Evolutionary conservation across 2,797 vertebrate genomes (phyloP).

Genomic region (Trichosurus vulpecula): DNA sequence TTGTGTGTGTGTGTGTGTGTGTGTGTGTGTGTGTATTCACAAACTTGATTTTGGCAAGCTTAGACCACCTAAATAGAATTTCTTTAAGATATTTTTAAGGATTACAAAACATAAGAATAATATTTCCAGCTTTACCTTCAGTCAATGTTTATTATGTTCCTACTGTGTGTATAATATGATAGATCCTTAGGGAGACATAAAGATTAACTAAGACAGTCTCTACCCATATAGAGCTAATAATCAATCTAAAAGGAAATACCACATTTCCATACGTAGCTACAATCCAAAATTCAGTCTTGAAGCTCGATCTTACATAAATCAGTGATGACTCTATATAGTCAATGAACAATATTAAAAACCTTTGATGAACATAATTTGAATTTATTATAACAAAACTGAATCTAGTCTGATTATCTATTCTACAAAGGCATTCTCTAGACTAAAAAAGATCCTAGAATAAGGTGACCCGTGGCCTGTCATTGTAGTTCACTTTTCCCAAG

Average conservation of each 20-base stretch:
- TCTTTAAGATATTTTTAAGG: background rate
- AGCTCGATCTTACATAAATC: background rate
- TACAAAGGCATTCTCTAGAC: conserved; percentile 2
- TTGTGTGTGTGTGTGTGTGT: background rate
- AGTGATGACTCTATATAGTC: background rate
- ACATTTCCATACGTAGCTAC: background rate
- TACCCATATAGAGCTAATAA: background rate
- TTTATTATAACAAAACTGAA: conserved; percentile 27
- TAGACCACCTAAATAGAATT: background rate
- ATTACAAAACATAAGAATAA: background rate
- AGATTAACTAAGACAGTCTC: background rate
- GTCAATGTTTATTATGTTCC: background rate
- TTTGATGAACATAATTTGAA: background rate
- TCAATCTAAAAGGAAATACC: background rate
- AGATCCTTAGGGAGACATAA: background rate
- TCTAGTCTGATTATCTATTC: background rate
- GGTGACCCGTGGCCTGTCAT: background rate
- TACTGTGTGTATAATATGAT: background rate
- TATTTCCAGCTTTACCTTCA: conserved; percentile 26
- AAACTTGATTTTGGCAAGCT: background rate
- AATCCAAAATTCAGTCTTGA: background rate
- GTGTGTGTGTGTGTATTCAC: background rate
- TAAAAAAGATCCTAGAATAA: background rate
- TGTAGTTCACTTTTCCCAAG: background rate
- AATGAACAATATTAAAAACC: background rate